phyloP scores from a whole-genome alignment of 2,888 invertebrate genomes.

The Pimpla rufipes region DNA sequence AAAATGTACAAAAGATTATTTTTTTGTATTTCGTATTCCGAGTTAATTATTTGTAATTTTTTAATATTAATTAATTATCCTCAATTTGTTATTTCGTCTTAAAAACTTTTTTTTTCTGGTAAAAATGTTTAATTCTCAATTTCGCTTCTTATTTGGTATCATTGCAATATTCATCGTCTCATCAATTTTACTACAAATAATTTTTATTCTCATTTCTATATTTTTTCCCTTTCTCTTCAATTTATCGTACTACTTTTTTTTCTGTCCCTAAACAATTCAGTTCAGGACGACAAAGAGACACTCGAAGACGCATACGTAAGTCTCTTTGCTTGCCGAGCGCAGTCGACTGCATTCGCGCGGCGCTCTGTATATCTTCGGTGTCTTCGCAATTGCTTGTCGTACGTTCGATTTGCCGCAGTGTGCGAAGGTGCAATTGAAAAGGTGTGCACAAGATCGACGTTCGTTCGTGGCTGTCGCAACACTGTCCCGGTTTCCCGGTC shows the following conservation, averaged over 20 bases:
- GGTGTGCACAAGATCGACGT: conserved; percentile 52
- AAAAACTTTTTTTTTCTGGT: no score
- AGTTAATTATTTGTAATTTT: no score
- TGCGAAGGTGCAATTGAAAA: conserved; percentile 35
- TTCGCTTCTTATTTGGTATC: no score
- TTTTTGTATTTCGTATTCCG: no score
- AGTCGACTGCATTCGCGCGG: conserved; percentile 3
- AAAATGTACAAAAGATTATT: no score
- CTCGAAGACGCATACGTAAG: not conserved
- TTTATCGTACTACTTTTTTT: not conserved
- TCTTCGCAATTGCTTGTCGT: not conserved
- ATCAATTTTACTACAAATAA: not conserved
- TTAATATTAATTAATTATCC: no score
- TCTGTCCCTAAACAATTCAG: not conserved
- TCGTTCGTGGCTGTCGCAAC: conserved; percentile 32
- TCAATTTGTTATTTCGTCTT: no score
- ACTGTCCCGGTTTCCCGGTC: conserved; percentile 24
- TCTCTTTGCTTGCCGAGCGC: not conserved
- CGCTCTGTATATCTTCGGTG: not conserved
- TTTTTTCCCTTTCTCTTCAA: not conserved
- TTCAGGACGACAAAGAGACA: not conserved
- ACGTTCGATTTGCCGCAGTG: conserved; percentile 31
- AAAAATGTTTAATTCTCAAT: no score
- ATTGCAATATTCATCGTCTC: no score
- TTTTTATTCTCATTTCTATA: no score